Evolutionary conservation across 1,140 invertebrate genomes (phyloP), one percentile per base, ranked within the genome.

Genomic region (Leucophenga varia): DNA sequence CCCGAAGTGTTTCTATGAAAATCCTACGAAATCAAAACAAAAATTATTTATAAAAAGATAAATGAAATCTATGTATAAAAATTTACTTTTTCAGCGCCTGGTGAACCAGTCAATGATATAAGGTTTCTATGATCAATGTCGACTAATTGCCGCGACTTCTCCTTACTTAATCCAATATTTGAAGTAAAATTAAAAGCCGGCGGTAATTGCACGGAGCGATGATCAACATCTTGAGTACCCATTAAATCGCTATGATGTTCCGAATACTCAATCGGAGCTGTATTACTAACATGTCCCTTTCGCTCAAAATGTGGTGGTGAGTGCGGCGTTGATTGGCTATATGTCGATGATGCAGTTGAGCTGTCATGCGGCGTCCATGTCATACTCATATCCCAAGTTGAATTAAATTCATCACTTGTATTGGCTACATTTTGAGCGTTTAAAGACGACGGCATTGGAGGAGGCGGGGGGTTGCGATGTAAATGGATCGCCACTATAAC

Each of bases 121-220:
- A 91, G 69, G 77, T 91, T 91, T 52, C 88, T 79, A 63, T 91
- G 88, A 75, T 90, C 88, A 14, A 91, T 86, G 72, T 90, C 88
- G 7, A 48, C 63, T 19, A 78, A 74, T 22, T 72, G 76, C 50
- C 72, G 51, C 3, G 60, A 43, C 57, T 71, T 67, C 10, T 74
- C 72, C 42, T 71, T 68, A 43, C 64, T 69, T 13, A 65, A 21
- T 9, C 59, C 59, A 9, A 68, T 37, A 41, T 72, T 72, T 8
- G 64, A 48, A 2, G 54, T 55, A 25, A 70, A 65, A 32, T 54
- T 55, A 12, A 72, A 71, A 13, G 61, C 67, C 9, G 65, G 55
- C 22, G 63, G 57, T 22, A 75, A 44, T 32, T 73, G 69, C 2
- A 74, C 12, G 5, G 60, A 59, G 3, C 78, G 60, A 65, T 85